Base-by-base conservation (phyloP, 2,888 invertebrate genomes). In the Euproctis similis region DNA sequence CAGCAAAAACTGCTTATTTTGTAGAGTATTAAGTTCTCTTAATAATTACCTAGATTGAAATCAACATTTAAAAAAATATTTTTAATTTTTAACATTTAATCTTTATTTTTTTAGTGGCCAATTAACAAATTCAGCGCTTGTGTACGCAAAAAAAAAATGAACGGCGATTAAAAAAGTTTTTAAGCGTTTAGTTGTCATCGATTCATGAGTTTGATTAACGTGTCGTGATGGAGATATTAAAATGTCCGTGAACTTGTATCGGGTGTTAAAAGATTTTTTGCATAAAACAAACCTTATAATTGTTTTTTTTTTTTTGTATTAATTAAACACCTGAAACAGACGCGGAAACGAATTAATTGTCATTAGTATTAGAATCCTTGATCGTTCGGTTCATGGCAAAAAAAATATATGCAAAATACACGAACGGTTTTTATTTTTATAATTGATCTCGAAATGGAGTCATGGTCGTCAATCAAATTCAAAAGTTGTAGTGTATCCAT, bases 201-300 rank as follows among this genome's bases (percentile, higher is more conserved):
- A 40, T 45, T 47, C 42, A 51, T 51, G 52, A 37, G 42, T 38
- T 50, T 59, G 57, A 62, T 64, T 63, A 65, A 57, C 36, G 36
- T 52, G 37, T 68, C 69, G 67, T 66, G 70, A 69, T 57, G 39
- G 43, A 47, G 59, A 54, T 60, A 68, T 68, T 66, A 64, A 47
- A 29, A 45, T 47, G 52, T 47, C 47, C 56, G 39, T 60, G 56
- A 60, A 56, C 62, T 43, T 36, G 42, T 27, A 49, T 54, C 47
- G 42, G 39, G 43, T 43, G 53, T 54, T 46, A 38, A 46, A 46
- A 44, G 29, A 26, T 42, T 39, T 51, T 37, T 32, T 31, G 12
- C 22, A 32, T 29, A 22, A 39, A 36, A 38, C 28, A 34, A n/a
- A 41, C 36, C 30, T 35, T 18, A 41, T 42, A 39, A 40, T 47